Conservation (phyloP, 2,797 vertebrate genomes). For the Phataginus tetradactyla region DNA sequence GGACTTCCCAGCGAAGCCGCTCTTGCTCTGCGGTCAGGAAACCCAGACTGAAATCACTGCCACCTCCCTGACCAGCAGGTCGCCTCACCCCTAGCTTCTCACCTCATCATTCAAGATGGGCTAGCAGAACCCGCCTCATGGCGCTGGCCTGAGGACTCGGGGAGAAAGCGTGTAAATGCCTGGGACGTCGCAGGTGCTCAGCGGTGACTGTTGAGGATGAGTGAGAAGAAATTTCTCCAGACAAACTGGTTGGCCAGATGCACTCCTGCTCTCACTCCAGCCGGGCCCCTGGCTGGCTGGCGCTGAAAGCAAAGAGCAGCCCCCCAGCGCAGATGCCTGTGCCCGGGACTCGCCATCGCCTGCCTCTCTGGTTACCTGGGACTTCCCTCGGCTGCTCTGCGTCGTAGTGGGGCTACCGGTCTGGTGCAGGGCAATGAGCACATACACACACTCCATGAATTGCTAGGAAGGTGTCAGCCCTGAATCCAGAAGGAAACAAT, state of each 20-base stretch:
- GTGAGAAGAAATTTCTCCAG: not conserved
- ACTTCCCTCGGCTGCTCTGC: not conserved
- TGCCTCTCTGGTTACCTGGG: not conserved
- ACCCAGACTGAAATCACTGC: not conserved
- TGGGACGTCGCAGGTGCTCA: not conserved
- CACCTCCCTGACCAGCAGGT: not conserved
- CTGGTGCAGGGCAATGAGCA: not conserved
- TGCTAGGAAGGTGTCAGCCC: not conserved
- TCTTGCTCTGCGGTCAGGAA: not conserved
- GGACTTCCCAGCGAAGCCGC: not conserved
- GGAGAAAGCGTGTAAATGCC: not conserved
- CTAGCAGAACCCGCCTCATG: not conserved
- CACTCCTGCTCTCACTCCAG: too few relatives aligned
- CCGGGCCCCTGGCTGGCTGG: not conserved
- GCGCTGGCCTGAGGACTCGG: not conserved
- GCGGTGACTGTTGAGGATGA: not conserved
- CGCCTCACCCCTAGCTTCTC: not conserved
- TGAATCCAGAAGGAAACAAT: not conserved
- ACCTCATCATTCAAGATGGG: not conserved
- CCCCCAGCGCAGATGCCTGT: rapidly evolving
- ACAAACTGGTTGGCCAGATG: not conserved
- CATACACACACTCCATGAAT: not conserved
- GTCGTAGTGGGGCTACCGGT: not conserved
- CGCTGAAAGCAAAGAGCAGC: not conserved
- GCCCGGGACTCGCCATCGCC: rapidly evolving